A percentile compares a stretch with the other conserved stretches of the same genome.
phyloP scores from a whole-genome alignment of 2,113 vertebrate genomes.

The Corythoichthys haematopterus region DNA sequence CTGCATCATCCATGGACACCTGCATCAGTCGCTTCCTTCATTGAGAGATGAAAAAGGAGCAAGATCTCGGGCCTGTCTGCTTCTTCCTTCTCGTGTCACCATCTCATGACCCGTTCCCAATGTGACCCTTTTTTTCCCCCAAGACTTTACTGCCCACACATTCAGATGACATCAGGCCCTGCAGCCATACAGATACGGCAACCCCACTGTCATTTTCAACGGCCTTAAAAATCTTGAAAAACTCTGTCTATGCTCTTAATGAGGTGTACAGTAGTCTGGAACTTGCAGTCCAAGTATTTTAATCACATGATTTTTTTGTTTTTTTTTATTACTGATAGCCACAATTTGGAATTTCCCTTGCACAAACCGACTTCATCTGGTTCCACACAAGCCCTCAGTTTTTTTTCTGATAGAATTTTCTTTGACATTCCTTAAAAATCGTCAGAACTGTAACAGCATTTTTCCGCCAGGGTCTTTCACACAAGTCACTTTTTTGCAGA shows the following conservation, averaged over 20 bases:
- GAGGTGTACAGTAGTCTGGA: conserved; percentile 10
- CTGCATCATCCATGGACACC: conserved; percentile 53
- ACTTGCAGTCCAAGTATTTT: conserved; percentile 11
- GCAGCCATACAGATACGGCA: neutral
- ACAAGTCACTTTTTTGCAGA: neutral
- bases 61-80: neutral
- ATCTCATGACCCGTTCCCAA: neutral
- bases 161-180: neutral
- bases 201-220: conserved; percentile 6
- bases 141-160: neutral
- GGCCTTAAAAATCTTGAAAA: neutral
- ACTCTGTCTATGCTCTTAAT: neutral
- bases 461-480: neutral
- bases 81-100: neutral
- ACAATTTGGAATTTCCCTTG: conserved; percentile 55
- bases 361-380: conserved; percentile 13
- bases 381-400: conserved; percentile 24
- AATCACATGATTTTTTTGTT: conserved; percentile 49
- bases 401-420: neutral
- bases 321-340: conserved; percentile 30
- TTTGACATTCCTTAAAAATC: neutral
- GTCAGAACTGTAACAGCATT: neutral
- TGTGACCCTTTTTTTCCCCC: conserved; percentile 1
- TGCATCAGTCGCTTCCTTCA: conserved; percentile 16
- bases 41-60: neutral